Conservation (phyloP, 1,140 invertebrate genomes). For the Drosophila melanica region DNA sequence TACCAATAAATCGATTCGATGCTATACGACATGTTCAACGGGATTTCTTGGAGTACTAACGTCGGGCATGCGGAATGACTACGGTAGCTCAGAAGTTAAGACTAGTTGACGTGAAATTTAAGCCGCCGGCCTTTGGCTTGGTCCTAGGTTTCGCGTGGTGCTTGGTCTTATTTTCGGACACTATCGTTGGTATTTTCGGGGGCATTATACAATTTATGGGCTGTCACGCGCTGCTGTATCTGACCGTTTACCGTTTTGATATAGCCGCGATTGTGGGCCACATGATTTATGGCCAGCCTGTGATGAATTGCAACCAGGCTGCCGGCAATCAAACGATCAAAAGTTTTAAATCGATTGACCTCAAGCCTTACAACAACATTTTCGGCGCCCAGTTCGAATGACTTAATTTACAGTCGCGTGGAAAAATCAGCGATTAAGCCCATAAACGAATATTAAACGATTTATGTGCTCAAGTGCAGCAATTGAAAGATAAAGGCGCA, state of each 20-base stretch:
- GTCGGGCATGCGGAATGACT: slow-evolving; percentile 8
- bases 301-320: slow-evolving; percentile 65
- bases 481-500: slow-evolving; percentile 64
- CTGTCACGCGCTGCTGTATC: slow-evolving; percentile 56
- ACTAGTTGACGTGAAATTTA: slow-evolving; percentile 27
- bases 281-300: slow-evolving; percentile 62
- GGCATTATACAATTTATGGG: slow-evolving; percentile 41
- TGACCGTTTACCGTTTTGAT: slow-evolving; percentile 39
- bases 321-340: slow-evolving; percentile 67
- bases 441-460: slow-evolving; percentile 47
- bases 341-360: slow-evolving; percentile 45
- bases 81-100: not conserved
- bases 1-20: slow-evolving; percentile 22
- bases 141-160: not conserved
- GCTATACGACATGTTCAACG: slow-evolving; percentile 8
- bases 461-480: slow-evolving; percentile 59
- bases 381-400: not conserved
- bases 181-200: slow-evolving; percentile 15
- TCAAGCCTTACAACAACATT: not conserved
- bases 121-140: not conserved
- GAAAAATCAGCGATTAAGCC: slow-evolving; percentile 69
- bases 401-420: slow-evolving; percentile 53
- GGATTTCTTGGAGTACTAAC: not conserved
- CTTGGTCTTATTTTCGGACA: not conserved
- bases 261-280: slow-evolving; percentile 32